phyloP scores from a whole-genome alignment of 2,797 vertebrate species.

The Rachycentron canadum region DNA sequence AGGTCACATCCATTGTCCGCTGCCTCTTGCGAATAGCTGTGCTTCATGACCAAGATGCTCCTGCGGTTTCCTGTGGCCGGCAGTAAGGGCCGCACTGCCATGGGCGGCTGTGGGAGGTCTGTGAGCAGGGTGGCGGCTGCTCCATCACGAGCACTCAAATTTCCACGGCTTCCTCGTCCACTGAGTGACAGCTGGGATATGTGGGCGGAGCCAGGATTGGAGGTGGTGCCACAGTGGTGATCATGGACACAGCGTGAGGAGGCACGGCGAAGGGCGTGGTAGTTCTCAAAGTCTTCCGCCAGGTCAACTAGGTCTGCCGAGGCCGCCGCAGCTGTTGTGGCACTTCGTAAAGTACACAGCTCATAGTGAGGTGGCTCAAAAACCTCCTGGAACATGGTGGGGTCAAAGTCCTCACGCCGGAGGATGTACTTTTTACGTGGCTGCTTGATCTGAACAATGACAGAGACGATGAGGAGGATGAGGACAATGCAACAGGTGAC shows the following conservation, averaged over 20 bases:
- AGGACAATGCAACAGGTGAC: constrained; percentile 97
- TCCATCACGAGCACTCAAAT: constrained; percentile 92
- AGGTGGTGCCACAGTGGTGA: constrained; percentile 95
- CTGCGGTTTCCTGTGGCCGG: constrained; percentile 91
- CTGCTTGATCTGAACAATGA: constrained; percentile 98
- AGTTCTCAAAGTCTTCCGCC: constrained; percentile 96
- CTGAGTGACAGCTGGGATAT: constrained; percentile 81
- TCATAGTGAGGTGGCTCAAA: constrained; percentile 99
- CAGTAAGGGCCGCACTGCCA: constrained; percentile 90
- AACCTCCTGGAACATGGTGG: constrained; percentile 98
- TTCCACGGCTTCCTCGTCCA: constrained; percentile 86
- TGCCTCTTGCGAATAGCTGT: constrained; percentile 97
- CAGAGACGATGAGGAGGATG: constrained; percentile 94
- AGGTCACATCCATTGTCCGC: constrained; percentile 92
- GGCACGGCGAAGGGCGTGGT: constrained; percentile 94
- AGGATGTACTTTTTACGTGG: constrained; percentile 98
- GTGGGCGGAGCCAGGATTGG: constrained; percentile 79
- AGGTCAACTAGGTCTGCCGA: constrained; percentile 93
- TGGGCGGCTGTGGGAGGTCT: constrained; percentile 90
- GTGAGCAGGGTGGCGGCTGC: constrained; percentile 90
- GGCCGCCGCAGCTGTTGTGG: constrained; percentile 84
- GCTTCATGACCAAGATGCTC: constrained; percentile 99
- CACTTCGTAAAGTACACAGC: constrained; percentile 93
- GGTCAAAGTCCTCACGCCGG: constrained; percentile 95
- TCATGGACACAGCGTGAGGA: constrained; percentile 97